A percentile compares a stretch with the other conserved stretches of the same genome.
Evolutionary conservation across 2,113 vertebrate genomes (phyloP).

Genomic region (Struthidea cinerea): DNA sequence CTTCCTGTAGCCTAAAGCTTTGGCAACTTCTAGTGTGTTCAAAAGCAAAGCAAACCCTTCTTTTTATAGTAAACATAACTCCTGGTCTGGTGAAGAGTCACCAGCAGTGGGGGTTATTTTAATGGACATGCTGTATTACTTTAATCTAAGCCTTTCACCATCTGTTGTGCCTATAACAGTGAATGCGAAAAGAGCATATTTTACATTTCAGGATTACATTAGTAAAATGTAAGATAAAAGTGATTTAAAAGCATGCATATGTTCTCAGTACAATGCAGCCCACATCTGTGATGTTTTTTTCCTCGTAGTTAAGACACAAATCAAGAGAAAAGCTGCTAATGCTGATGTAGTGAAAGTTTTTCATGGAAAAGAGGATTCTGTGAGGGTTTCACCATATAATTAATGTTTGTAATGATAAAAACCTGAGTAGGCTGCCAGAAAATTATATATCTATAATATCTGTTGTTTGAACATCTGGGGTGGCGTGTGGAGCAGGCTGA

Average conservation of each 20-base stretch:
- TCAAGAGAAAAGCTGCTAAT: constrained; percentile 71
- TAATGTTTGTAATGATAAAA: constrained; percentile 68
- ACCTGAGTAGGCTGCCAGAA: constrained; percentile 46
- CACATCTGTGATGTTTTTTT: constrained; percentile 72
- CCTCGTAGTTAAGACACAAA: constrained; percentile 72
- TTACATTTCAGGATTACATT: constrained; percentile 83
- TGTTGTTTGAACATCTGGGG: constrained; percentile 62
- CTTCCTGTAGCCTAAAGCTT: constrained; percentile 21
- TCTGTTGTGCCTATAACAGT: constrained; percentile 77
- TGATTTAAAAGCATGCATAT: constrained; percentile 83
- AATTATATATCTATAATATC: constrained; percentile 25
- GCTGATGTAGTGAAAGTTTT: constrained; percentile 70
- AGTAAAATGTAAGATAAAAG: constrained; percentile 84
- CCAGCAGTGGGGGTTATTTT: constrained; percentile 72
- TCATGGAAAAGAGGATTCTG: constrained; percentile 52
- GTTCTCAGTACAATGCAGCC: constrained; percentile 68
- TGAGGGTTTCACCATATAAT: constrained; percentile 57
- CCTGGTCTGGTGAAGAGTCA: constrained; percentile 58
- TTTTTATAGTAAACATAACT: constrained; percentile 64
- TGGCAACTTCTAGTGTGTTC: not conserved
- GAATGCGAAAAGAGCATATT: constrained; percentile 74
- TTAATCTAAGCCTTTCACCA: constrained; percentile 80
- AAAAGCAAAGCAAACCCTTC: constrained; percentile 27
- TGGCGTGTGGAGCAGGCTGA: not conserved
- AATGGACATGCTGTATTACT: constrained; percentile 76